Conservation (phyloP, 2,888 invertebrate genomes). For the Trachelus tabidus region DNA sequence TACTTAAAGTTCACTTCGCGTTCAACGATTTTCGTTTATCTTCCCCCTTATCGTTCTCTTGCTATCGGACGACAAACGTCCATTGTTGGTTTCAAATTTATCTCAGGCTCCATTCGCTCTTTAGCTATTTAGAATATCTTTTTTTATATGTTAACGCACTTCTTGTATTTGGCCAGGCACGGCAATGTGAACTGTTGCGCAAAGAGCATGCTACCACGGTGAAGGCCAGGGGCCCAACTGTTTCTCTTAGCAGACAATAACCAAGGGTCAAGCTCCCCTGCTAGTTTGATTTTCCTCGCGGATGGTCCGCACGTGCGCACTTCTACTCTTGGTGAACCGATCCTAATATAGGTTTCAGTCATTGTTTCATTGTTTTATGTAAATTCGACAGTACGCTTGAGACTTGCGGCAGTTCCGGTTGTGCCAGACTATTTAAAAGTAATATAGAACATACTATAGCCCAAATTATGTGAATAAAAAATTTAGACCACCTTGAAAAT, state of each 20-base stretch:
- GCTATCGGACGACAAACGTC: neutral
- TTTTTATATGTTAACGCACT: conserved; percentile 44
- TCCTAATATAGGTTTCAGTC: neutral
- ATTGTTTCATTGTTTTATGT: neutral
- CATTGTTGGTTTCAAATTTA: neutral
- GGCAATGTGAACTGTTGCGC: conserved; percentile 59
- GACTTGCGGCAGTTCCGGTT: neutral
- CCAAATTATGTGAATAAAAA: neutral
- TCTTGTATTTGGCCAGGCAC: conserved; percentile 61
- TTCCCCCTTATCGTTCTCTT: neutral
- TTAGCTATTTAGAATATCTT: neutral
- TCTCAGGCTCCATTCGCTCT: neutral
- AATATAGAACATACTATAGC: neutral
- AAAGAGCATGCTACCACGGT: conserved; percentile 56
- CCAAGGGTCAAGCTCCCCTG: conserved; percentile 63
- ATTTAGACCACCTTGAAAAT: neutral
- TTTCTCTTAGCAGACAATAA: conserved; percentile 57
- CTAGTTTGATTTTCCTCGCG: conserved; percentile 37
- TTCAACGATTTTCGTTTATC: neutral
- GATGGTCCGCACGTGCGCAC: conserved; percentile 43
- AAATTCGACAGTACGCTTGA: neutral
- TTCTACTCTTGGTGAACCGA: conserved; percentile 5
- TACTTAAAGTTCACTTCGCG: neutral
- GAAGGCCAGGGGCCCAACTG: conserved; percentile 33
- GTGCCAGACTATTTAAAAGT: neutral